Conservation (phyloP, 2,797 vertebrate genomes). For the Lagorchestes hirsutus region DNA sequence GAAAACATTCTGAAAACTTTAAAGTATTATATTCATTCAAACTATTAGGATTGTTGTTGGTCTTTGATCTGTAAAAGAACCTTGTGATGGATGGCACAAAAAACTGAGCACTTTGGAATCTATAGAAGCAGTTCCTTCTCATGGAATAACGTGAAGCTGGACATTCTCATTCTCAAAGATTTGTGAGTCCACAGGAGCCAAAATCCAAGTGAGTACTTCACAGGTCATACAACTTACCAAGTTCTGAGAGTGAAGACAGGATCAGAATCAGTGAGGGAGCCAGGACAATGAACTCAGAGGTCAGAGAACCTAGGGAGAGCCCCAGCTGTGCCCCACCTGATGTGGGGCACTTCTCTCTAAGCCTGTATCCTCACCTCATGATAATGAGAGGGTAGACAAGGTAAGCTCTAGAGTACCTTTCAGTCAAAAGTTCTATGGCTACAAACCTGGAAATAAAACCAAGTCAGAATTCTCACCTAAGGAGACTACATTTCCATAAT, state of each 20-base stretch:
- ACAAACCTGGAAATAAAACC: conserved; percentile 4
- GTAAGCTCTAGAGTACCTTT: not conserved
- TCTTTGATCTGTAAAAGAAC: conserved; percentile 74
- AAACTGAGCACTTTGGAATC: conserved; percentile 58
- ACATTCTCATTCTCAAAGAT: conserved; percentile 52
- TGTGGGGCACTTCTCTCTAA: not conserved
- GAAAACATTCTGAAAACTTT: not conserved
- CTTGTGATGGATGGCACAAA: conserved; percentile 65
- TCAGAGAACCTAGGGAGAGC: not conserved
- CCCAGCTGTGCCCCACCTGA: not conserved
- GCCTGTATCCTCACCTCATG: not conserved
- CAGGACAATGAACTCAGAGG: not conserved
- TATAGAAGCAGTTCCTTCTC: conserved; percentile 53
- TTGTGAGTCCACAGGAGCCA: conserved; percentile 27
- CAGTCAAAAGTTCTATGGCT: not conserved
- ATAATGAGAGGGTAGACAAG: not conserved
- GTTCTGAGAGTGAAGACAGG: conserved; percentile 25
- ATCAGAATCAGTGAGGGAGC: not conserved
- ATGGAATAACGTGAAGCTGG: conserved; percentile 26
- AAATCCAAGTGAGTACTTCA: conserved; percentile 51
- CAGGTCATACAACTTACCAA: conserved; percentile 52
- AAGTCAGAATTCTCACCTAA: conserved; percentile 70
- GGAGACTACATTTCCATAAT: conserved; percentile 82
- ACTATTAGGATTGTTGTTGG: conserved; percentile 50
- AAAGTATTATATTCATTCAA: not conserved